A percentile compares a stretch with the other conserved stretches of the same genome.
Conservation (phyloP, 2,113 vertebrate species). For the Oryctolagus cuniculus region mOryCun1.1 NC_091435.1:32798501-32799000, state of each 20-base stretch:
- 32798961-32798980: constrained; percentile 30
- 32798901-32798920: constrained; percentile 52
- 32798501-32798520: constrained; percentile 55
- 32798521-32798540: constrained; percentile 16
- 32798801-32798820: background rate
- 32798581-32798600: constrained; percentile 63
- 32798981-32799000: constrained; percentile 10
- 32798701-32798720: constrained; percentile 32
- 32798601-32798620: constrained; percentile 54
- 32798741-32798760: constrained; percentile 46
- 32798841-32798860: constrained; percentile 20
- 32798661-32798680: background rate
- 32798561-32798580: constrained; percentile 79
- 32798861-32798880: constrained; percentile 23
- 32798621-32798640: constrained; percentile 57
- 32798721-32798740: background rate
- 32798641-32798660: constrained; percentile 43
- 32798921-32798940: constrained; percentile 21
- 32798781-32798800: constrained; percentile 38
- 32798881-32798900: constrained; percentile 54
- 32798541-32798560: constrained; percentile 47
- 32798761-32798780: constrained; percentile 25
- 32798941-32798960: constrained; percentile 38
- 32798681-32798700: constrained; percentile 46
- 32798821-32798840: background rate